phyloP scores from a whole-genome alignment of 1,140 invertebrate species.

The Metaphire vulgaris region DNA sequence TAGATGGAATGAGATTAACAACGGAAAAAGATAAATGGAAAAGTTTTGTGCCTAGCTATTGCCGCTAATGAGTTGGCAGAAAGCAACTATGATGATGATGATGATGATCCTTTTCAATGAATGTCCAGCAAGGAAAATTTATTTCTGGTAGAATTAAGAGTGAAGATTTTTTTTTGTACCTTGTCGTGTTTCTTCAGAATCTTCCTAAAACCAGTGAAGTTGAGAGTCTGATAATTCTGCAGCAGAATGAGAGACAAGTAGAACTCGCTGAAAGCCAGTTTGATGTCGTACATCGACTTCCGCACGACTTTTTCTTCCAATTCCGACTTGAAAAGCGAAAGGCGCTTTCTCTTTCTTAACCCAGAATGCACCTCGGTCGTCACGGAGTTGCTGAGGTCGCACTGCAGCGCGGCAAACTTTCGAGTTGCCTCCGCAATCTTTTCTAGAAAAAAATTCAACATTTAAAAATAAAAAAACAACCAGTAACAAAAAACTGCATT shows the following conservation, averaged over 20 bases:
- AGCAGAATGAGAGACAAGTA: constrained; percentile 90
- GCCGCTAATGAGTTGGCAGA: no score
- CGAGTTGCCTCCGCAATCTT: constrained; percentile 93
- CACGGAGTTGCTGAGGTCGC: constrained; percentile 61
- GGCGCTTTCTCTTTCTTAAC: background rate
- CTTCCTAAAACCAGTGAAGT: constrained; percentile 98
- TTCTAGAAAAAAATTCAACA: constrained; percentile 64
- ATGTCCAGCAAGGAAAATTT: no score
- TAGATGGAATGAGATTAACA: no score
- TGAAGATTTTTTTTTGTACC: no score
- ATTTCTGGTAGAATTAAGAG: no score
- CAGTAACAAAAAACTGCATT: no score
- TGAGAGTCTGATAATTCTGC: constrained; percentile 77
- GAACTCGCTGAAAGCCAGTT: constrained; percentile 97
- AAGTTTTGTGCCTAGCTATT: no score
- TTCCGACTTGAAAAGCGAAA: background rate
- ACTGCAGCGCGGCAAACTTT: constrained; percentile 83
- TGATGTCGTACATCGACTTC: constrained; percentile 70
- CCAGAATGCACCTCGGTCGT: constrained; percentile 45
- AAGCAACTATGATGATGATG: no score
- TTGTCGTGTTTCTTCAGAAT: constrained; percentile 99
- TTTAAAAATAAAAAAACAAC: no score
- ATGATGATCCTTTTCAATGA: no score
- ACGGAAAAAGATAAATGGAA: no score
- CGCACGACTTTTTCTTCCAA: background rate